Evolutionary conservation across 2,888 invertebrate species (phyloP).

Genomic region (Venusia cambrica): DNA sequence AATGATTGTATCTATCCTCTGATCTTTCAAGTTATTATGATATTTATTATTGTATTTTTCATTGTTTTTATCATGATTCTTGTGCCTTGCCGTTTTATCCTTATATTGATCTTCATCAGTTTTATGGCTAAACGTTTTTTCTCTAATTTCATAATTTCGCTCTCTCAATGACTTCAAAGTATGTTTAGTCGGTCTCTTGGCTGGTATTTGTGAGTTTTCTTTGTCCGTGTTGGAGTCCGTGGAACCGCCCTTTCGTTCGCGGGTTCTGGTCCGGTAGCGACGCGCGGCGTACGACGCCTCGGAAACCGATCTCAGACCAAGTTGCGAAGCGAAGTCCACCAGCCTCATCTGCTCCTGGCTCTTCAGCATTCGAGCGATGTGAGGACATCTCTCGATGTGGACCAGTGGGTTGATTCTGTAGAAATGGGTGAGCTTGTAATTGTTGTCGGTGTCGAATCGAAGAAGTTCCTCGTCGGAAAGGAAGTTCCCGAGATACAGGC

Average conservation of each 20-base stretch:
- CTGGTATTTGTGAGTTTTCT: no score
- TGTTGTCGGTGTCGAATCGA: slow-evolving; percentile 14
- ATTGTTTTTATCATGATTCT: no score
- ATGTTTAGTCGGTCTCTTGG: no score
- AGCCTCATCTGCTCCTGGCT: slow-evolving; percentile 18
- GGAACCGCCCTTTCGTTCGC: background rate
- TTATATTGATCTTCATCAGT: no score
- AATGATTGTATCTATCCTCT: no score
- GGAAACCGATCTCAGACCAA: slow-evolving; percentile 38
- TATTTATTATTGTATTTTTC: no score
- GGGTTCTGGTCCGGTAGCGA: slow-evolving; percentile 13
- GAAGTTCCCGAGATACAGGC: slow-evolving; percentile 10
- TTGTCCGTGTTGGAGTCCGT: background rate
- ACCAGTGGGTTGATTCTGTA: slow-evolving; percentile 56
- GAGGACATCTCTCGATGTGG: slow-evolving; percentile 33
- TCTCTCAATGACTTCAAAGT: no score
- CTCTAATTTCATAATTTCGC: no score
- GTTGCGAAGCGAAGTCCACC: slow-evolving; percentile 39
- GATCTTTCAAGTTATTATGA: no score
- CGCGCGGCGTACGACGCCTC: slow-evolving; percentile 13
- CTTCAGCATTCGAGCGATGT: slow-evolving; percentile 30
- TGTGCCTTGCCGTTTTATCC: no score
- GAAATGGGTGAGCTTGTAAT: slow-evolving; percentile 29
- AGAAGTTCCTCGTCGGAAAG: slow-evolving; percentile 8
- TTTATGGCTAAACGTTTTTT: no score